phyloP scores from a whole-genome alignment of 2,888 invertebrate genomes.

The Diarsia rubi region DNA sequence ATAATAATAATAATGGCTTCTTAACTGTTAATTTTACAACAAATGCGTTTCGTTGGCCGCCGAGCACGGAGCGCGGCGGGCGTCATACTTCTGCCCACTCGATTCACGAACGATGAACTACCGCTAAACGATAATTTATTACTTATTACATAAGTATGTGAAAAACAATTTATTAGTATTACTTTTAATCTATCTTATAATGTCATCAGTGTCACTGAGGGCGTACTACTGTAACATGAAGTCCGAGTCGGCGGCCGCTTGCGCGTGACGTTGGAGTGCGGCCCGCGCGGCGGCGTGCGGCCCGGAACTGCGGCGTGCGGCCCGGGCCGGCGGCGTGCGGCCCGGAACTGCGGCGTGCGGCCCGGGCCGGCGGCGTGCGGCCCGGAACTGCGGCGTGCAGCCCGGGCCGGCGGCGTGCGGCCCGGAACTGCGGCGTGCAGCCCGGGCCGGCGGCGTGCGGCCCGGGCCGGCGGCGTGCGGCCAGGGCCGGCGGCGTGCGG shows the following conservation, averaged over 20 bases:
- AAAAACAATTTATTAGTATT: constrained; percentile 86
- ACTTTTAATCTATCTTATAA: constrained; percentile 83
- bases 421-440: constrained; percentile 66
- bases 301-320: constrained; percentile 5
- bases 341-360: constrained; percentile 66
- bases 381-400: constrained; percentile 66
- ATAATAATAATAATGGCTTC: constrained; percentile 90
- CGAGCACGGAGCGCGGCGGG: constrained; percentile 85
- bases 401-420: constrained; percentile 47
- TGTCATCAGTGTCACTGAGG: constrained; percentile 78
- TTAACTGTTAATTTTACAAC: constrained; percentile 90
- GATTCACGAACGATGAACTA: constrained; percentile 83
- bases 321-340: constrained; percentile 22
- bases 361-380: constrained; percentile 14
- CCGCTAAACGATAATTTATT: constrained; percentile 86
- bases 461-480: constrained; percentile 66
- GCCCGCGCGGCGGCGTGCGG: constrained; percentile 60
- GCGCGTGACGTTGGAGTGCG: constrained; percentile 61
- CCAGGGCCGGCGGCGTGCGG: constrained; percentile 47
- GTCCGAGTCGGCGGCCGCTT: constrained; percentile 74
- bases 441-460: constrained; percentile 47
- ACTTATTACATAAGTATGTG: constrained; percentile 89
- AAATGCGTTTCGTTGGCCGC: constrained; percentile 90
- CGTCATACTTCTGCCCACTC: constrained; percentile 77
- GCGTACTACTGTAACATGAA: constrained; percentile 77